Evolutionary conservation across 2,888 invertebrate species (phyloP), one percentile per base, ranked within the genome.

Genomic region (Gortyna flavago): DNA sequence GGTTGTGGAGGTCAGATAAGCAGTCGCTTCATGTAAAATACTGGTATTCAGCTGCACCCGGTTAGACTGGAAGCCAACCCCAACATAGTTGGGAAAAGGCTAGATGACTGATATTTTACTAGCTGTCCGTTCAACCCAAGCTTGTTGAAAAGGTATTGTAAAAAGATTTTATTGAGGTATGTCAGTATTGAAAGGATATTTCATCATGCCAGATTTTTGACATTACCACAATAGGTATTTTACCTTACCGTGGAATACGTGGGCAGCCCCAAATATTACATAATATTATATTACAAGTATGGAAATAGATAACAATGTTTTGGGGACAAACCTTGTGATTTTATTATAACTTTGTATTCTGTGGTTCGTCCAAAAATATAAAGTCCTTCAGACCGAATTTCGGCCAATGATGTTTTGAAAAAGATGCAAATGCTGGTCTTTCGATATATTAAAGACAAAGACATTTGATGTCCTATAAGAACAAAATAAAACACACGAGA

Each of bases 71-170:
- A n/a, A n/a, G n/a, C n/a, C n/a, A n/a, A n/a, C n/a, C n/a, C n/a
- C n/a, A n/a, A n/a, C n/a, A n/a, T n/a, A n/a, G n/a, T n/a, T n/a
- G n/a, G n/a, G n/a, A n/a, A n/a, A n/a, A n/a, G n/a, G n/a, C n/a
- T n/a, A n/a, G n/a, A n/a, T n/a, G n/a, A n/a, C n/a, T n/a, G n/a
- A n/a, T n/a, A 38, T 6, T 38, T 38, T 38, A 38, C 38, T 38
- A 38, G 70, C 61, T 72, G 41, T 62, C 54, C n/a, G 44, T 25
- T 13, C 38, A 32, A 66, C n/a, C 86, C 71, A 77, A 75, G 72
- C 81, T 86, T 88, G 89, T 90, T 90, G 91, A 90, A 91, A 89
- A 88, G 88, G 86, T 87, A 85, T 89, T 89, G 87, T 89, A 87
- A 78, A 83, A 80, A 87, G 88, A 89, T 89, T 88, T 89, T 89